Conservation (phyloP, 2,888 invertebrate species). For the Eupithecia exiguata region DNA sequence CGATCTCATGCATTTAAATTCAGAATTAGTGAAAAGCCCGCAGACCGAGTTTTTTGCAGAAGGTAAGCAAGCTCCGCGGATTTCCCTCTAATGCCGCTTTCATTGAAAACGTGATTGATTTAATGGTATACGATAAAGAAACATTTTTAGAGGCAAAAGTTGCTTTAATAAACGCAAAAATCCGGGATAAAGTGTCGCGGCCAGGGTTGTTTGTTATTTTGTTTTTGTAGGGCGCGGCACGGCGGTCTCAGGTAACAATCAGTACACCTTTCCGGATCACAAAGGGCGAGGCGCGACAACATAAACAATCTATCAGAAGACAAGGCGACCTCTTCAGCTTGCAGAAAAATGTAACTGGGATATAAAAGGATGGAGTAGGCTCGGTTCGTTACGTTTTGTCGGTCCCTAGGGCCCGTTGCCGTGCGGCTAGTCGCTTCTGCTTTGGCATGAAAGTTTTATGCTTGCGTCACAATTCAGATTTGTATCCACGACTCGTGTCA, state of each 20-base stretch:
- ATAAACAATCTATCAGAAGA: conserved; percentile 78
- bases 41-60: conserved; percentile 69
- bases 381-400: conserved; percentile 82
- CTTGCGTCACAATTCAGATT: conserved; percentile 77
- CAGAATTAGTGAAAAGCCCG: conserved; percentile 80
- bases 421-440: conserved; percentile 58
- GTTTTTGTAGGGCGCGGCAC: conserved; percentile 32
- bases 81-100: conserved; percentile 67
- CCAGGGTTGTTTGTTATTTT: conserved; percentile 43
- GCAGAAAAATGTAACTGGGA: conserved; percentile 77
- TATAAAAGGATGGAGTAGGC: conserved; percentile 73
- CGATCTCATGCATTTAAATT: conserved; percentile 84
- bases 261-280: conserved; percentile 61
- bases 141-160: conserved; percentile 47
- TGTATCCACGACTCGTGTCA: conserved; percentile 69
- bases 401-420: conserved; percentile 72
- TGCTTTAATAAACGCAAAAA: conserved; percentile 45
- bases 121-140: conserved; percentile 61
- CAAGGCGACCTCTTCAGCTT: conserved; percentile 61
- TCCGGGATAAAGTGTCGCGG: conserved; percentile 37
- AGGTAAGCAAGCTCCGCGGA: conserved; percentile 71
- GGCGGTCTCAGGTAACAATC: conserved; percentile 62
- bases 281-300: conserved; percentile 63
- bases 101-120: conserved; percentile 78
- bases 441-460: conserved; percentile 77